A percentile compares a stretch with the other conserved stretches of the same genome.
Evolutionary conservation across 2,113 vertebrate genomes (phyloP).

Genomic region (Trematocara zebra): DNA sequence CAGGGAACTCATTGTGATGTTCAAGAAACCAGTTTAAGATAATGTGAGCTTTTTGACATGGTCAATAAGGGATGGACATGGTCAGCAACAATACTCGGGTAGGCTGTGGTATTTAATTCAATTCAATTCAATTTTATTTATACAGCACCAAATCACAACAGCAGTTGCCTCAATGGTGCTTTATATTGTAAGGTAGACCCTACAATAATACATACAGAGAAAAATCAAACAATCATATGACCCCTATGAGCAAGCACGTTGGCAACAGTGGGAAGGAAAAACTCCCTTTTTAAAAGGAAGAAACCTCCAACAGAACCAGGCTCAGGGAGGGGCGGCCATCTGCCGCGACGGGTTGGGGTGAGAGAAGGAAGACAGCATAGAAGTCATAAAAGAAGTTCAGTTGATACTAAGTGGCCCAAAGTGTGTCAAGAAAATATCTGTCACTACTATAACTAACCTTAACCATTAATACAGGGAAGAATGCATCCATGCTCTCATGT

Average conservation of each 20-base stretch:
- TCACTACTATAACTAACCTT: background rate
- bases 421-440: background rate
- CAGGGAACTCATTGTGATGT: background rate
- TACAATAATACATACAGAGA: background rate
- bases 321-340: background rate
- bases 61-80: background rate
- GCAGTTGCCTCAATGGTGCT: background rate
- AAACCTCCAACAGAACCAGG: background rate
- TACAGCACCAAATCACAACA: background rate
- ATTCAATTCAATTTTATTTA: background rate
- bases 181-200: background rate
- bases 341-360: background rate
- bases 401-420: background rate
- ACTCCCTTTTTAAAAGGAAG: background rate
- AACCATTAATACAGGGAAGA: background rate
- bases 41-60: background rate
- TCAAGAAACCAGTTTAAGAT: background rate
- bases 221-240: background rate
- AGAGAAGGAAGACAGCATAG: background rate
- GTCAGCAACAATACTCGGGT: background rate
- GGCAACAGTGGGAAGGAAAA: background rate
- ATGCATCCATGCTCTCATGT: background rate
- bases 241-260: background rate
- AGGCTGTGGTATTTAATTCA: background rate
- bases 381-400: background rate